Evolutionary conservation across 2,888 invertebrate genomes (phyloP).

Genomic region (Himalopsyche tibetana): DNA sequence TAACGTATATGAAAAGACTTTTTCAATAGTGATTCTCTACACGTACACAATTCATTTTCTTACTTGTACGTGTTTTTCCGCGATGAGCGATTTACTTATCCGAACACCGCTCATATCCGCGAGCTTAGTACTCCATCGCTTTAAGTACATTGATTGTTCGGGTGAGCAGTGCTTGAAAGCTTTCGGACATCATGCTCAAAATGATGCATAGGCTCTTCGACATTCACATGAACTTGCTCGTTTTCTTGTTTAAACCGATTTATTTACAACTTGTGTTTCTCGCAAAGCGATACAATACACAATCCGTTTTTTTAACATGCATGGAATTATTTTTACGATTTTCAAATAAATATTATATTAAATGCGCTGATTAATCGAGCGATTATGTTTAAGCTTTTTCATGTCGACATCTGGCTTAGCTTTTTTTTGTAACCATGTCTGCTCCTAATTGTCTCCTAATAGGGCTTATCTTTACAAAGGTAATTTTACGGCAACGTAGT

Average conservation of each 20-base stretch:
- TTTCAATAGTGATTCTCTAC: slow-evolving; percentile 53
- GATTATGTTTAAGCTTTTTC: too few relatives aligned
- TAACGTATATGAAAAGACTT: slow-evolving; percentile 7
- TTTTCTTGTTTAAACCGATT: neutral
- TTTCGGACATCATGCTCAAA: neutral
- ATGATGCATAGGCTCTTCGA: neutral
- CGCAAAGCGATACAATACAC: neutral
- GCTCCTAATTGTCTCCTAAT: too few relatives aligned
- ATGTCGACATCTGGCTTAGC: too few relatives aligned
- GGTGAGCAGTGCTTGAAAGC: neutral
- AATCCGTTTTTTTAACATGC: neutral
- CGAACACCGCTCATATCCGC: slow-evolving; percentile 12
- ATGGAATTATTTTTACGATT: too few relatives aligned
- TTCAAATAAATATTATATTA: too few relatives aligned
- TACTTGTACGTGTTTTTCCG: slow-evolving; percentile 59
- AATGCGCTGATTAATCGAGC: too few relatives aligned
- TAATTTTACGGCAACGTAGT: too few relatives aligned
- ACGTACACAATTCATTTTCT: slow-evolving; percentile 62
- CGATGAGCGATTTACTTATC: slow-evolving; percentile 33
- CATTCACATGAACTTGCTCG: slow-evolving; percentile 4
- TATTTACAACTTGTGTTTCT: neutral
- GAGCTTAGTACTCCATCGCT: neutral
- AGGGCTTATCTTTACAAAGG: too few relatives aligned
- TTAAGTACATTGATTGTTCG: neutral
- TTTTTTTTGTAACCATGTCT: too few relatives aligned